phyloP scores from a whole-genome alignment of 2,888 invertebrate species.

The Phragmatobia fuliginosa region DNA sequence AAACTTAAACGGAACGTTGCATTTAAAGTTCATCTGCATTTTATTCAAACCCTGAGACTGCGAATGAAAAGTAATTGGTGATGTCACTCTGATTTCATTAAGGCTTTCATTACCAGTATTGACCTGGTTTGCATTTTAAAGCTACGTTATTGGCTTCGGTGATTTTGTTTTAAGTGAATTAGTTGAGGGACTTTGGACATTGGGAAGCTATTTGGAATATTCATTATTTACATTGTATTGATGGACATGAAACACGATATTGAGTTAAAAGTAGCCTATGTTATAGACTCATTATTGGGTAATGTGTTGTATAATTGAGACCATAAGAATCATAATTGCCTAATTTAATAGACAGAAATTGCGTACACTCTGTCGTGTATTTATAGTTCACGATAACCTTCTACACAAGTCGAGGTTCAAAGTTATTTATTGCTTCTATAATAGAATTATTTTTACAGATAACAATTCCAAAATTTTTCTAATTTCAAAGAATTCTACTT shows the following conservation, averaged over 20 bases:
- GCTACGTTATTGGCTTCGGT: constrained; percentile 10
- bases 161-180: constrained; percentile 13
- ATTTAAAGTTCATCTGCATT: constrained; percentile 51
- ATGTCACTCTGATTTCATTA: constrained; percentile 45
- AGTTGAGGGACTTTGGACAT: neutral
- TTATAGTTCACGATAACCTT: too few relatives aligned
- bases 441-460: too few relatives aligned
- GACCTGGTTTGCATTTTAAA: constrained; percentile 40
- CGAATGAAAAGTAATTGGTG: constrained; percentile 38
- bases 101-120: constrained; percentile 39
- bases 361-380: too few relatives aligned
- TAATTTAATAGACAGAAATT: neutral
- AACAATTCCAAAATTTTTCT: too few relatives aligned
- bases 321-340: neutral
- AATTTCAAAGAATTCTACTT: too few relatives aligned
- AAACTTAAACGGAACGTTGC: constrained; percentile 28
- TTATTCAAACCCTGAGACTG: constrained; percentile 28
- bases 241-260: neutral
- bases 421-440: too few relatives aligned
- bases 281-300: neutral
- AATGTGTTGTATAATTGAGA: neutral
- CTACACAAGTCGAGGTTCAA: too few relatives aligned
- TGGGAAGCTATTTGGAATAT: neutral
- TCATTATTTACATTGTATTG: neutral
- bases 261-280: neutral